These are phyloP conservation scores for Drosophila pruinosa DNA, from an alignment of 1,140 invertebrate genomes.

Conservation along the genomic window DNA sequence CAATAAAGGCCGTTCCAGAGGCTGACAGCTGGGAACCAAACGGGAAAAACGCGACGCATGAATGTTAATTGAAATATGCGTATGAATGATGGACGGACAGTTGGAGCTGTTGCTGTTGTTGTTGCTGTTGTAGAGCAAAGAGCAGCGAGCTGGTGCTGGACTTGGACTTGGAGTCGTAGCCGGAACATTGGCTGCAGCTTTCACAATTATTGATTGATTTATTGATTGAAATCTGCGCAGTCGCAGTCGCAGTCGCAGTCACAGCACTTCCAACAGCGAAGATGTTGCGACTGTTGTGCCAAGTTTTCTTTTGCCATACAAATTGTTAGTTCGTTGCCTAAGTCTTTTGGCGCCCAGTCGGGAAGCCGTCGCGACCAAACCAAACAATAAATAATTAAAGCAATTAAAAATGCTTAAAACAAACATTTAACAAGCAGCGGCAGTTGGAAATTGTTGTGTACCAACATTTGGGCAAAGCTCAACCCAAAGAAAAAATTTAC, in stretches of 20 bases:
- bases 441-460: constrained; percentile 51
- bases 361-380: constrained; percentile 27
- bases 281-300: constrained; percentile 46
- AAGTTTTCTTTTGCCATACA: constrained; percentile 35
- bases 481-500: constrained; percentile 28
- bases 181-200: constrained; percentile 59
- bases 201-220: constrained; percentile 80
- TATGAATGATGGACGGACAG: constrained; percentile 72
- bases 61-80: constrained; percentile 81
- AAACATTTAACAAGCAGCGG: constrained; percentile 81
- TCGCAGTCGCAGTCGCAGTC: constrained; percentile 19
- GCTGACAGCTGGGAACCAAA: constrained; percentile 33
- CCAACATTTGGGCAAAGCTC: constrained; percentile 41
- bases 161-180: neutral
- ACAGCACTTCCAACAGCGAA: constrained; percentile 24
- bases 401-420: constrained; percentile 80
- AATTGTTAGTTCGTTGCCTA: constrained; percentile 70
- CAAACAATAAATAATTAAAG: constrained; percentile 82
- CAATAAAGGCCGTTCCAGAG: constrained; percentile 56
- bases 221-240: constrained; percentile 75
- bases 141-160: neutral
- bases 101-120: neutral
- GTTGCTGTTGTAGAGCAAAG: neutral
- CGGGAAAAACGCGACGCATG: constrained; percentile 59
- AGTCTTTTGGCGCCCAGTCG: constrained; percentile 76